Conservation (phyloP, 1,140 invertebrate species). For the Pogonognathellus flavescens region DNA sequence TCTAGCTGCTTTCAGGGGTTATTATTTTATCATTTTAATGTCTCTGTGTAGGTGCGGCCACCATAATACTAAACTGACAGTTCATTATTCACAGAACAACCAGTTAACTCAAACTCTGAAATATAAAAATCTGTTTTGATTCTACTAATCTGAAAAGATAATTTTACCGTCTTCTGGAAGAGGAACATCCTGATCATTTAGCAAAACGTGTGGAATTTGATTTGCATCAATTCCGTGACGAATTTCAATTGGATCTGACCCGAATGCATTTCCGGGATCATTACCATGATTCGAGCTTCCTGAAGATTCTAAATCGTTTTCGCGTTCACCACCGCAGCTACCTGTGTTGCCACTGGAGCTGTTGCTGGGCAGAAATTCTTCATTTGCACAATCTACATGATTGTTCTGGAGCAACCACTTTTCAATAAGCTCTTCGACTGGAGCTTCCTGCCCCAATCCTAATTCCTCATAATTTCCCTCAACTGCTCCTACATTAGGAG, state of each 20-base stretch:
- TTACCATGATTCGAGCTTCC: background rate
- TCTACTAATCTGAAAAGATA: background rate
- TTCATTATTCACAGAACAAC: too few relatives aligned
- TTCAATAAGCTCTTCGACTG: slow-evolving; percentile 27
- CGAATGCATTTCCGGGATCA: background rate
- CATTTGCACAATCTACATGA: background rate
- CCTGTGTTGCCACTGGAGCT: slow-evolving; percentile 24
- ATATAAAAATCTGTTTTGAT: background rate
- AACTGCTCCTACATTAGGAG: background rate
- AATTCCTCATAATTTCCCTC: slow-evolving; percentile 23
- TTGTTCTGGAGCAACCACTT: slow-evolving; percentile 44
- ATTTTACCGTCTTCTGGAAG: slow-evolving; percentile 20
- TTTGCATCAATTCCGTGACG: background rate
- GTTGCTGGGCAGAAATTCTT: background rate
- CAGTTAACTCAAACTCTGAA: too few relatives aligned
- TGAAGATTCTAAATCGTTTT: slow-evolving; percentile 35
- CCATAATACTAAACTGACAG: too few relatives aligned
- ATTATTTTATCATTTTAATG: too few relatives aligned
- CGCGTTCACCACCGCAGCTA: background rate
- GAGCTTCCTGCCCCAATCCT: slow-evolving; percentile 32
- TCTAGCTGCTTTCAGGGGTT: too few relatives aligned
- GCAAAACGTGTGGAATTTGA: background rate
- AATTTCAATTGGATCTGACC: background rate
- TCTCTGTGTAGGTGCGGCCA: too few relatives aligned
- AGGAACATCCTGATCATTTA: slow-evolving; percentile 18